Percentiles rank a stretch among this genome's conserved stretches.
These are phyloP conservation scores for Hepsetus odoe DNA, from an alignment of 2,113 vertebrate species.

Conservation along the genomic window DNA sequence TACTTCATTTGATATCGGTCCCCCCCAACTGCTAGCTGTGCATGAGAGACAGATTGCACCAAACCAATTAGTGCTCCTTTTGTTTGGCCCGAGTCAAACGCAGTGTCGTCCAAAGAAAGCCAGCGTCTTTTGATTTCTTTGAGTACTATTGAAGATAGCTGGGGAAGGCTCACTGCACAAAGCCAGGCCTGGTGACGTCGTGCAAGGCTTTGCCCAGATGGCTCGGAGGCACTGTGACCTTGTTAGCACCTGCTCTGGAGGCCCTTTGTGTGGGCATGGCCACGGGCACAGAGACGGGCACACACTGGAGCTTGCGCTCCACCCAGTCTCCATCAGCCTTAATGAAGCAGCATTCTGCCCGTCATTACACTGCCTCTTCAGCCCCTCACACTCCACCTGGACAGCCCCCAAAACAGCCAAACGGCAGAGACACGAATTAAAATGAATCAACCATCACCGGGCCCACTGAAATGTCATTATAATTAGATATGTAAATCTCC, in stretches of 20 bases:
- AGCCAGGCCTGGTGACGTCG: constrained; percentile 63
- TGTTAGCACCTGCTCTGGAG: constrained; percentile 81
- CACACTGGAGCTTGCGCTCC: constrained; percentile 47
- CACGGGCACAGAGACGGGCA: constrained; percentile 71
- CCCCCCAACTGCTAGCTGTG: constrained; percentile 56
- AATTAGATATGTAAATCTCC: constrained; percentile 81
- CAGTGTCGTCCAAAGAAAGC: constrained; percentile 73
- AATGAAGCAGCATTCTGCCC: constrained; percentile 58
- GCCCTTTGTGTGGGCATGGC: constrained; percentile 78
- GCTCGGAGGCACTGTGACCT: constrained; percentile 77
- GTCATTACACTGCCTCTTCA: constrained; percentile 45
- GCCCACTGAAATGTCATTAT: constrained; percentile 78
- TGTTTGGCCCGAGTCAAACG: constrained; percentile 76
- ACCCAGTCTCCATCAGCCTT: constrained; percentile 54
- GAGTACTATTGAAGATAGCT: constrained; percentile 71
- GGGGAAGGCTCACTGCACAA: constrained; percentile 68
- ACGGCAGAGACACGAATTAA: constrained; percentile 72
- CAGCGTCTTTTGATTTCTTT: constrained; percentile 77
- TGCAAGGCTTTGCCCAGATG: constrained; percentile 73
- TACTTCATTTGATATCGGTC: constrained; percentile 64
- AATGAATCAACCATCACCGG: constrained; percentile 68
- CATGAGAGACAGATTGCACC: constrained; percentile 78
- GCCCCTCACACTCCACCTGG: constrained; percentile 59
- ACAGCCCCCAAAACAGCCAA: constrained; percentile 72
- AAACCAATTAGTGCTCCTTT: constrained; percentile 79